These are phyloP conservation scores for Onthophagus sagittarius DNA, from an alignment of 2,888 invertebrate species.

Conservation along the genomic window DNA sequence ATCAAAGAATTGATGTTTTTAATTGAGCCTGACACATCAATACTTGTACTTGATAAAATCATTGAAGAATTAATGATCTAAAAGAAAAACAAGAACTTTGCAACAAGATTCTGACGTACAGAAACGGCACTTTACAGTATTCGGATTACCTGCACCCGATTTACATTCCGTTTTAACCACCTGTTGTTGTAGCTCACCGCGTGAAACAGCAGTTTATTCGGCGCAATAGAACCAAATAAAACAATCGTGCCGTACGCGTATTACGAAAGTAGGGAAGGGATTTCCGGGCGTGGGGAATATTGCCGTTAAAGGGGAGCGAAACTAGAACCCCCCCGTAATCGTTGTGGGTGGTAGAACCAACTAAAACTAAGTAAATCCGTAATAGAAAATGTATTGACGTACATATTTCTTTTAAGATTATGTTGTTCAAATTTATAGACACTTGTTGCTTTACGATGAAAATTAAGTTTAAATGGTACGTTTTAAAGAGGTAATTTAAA, in stretches of 20 bases:
- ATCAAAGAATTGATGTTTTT: no score
- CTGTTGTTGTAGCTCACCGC: constrained; percentile 37
- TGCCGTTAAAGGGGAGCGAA: not conserved
- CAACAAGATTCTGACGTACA: not conserved
- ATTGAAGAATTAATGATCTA: no score
- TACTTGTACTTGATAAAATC: no score
- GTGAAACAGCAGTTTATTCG: constrained; percentile 37
- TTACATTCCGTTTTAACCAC: constrained; percentile 38
- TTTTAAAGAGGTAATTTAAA: not conserved
- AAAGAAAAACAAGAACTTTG: not conserved
- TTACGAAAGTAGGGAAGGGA: not conserved
- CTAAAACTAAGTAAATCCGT: no score
- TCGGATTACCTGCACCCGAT: constrained; percentile 17
- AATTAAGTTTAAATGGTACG: not conserved
- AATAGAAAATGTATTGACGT: no score
- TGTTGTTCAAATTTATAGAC: constrained; percentile 45
- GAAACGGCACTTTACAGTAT: constrained; percentile 20
- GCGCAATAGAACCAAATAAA: constrained; percentile 47
- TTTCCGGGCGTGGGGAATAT: not conserved
- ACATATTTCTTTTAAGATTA: not conserved
- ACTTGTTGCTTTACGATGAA: constrained; percentile 42
- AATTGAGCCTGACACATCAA: no score
- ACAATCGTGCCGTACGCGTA: constrained; percentile 35
- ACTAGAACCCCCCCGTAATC: not conserved
- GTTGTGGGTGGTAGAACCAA: not conserved